Percentiles rank a stretch among this genome's conserved stretches.
These are phyloP conservation scores for Sipha maydis DNA, from an alignment of 2,888 invertebrate genomes.

Conservation along the genomic window DNA sequence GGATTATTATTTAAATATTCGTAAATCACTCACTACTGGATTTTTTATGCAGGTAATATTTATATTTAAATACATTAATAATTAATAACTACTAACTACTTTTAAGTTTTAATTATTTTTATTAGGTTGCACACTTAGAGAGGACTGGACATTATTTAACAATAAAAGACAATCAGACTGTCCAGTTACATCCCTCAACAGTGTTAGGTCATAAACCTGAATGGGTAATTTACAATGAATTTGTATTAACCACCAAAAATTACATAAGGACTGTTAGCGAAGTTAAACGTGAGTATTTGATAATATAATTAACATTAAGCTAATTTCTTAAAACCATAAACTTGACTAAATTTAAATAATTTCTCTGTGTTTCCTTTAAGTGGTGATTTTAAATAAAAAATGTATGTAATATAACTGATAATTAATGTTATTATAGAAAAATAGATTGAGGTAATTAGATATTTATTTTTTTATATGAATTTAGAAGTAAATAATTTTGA, in stretches of 20 bases:
- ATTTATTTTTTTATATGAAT: too few species aligned
- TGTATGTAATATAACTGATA: background rate
- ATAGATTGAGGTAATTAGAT: too few species aligned
- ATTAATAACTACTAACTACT: background rate
- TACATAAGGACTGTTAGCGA: constrained; percentile 99
- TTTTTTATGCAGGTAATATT: constrained; percentile 96
- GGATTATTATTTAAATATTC: constrained; percentile 98
- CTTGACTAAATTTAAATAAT: too few species aligned
- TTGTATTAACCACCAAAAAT: constrained; percentile 98
- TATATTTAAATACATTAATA: background rate
- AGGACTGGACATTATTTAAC: constrained; percentile 98
- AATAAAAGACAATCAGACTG: constrained; percentile 98
- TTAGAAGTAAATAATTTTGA: too few species aligned
- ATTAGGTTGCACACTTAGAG: constrained; percentile 93
- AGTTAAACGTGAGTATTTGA: constrained; percentile 86
- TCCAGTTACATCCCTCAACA: constrained; percentile 98
- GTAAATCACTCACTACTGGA: constrained; percentile 97
- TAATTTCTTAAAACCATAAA: too few species aligned
- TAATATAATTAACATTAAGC: too few species aligned
- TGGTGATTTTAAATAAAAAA: background rate
- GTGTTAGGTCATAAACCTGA: constrained; percentile 99
- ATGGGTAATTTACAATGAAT: constrained; percentile 99
- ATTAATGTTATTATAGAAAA: background rate
- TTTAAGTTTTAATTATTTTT: constrained; percentile 14
- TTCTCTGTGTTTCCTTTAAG: too few species aligned